These are phyloP conservation scores for Leuciscus idus DNA, from an alignment of 2,113 vertebrate species.

Conservation along the genomic window DNA sequence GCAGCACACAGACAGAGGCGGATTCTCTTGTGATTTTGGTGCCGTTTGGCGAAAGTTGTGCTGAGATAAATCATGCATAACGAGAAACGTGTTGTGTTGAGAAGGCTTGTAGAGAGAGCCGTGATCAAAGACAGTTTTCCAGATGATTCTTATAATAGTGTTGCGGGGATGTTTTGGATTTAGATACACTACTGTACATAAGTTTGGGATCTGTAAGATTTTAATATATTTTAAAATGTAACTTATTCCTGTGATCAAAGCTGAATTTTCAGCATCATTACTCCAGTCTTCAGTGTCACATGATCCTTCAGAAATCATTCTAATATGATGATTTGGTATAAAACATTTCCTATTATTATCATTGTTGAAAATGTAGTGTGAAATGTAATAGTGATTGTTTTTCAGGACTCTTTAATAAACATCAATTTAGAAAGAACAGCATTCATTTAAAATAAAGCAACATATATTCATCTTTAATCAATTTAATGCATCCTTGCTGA, in stretches of 20 bases:
- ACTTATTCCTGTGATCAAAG: not conserved
- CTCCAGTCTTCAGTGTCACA: not conserved
- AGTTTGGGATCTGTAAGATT: not conserved
- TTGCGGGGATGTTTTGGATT: not conserved
- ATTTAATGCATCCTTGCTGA: not conserved
- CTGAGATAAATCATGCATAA: not conserved
- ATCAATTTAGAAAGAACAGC: too few relatives aligned
- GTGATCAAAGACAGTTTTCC: not conserved
- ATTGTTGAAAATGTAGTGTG: too few relatives aligned
- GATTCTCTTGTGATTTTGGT: slow-evolving; percentile 4
- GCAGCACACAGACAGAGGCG: not conserved
- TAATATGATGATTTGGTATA: too few relatives aligned
- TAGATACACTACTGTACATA: not conserved
- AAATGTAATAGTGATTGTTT: too few relatives aligned
- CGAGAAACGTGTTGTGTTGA: not conserved
- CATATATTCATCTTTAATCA: not conserved
- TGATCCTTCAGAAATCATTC: not conserved
- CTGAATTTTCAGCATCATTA: not conserved
- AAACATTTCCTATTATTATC: too few relatives aligned
- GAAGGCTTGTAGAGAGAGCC: not conserved
- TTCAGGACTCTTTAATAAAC: too few relatives aligned
- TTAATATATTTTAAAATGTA: not conserved
- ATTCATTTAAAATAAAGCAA: too few relatives aligned
- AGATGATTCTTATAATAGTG: slow-evolving; percentile 8
- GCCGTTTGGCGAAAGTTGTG: not conserved